These are phyloP conservation scores for Drosophila punjabiensis DNA, from an alignment of 1,140 invertebrate genomes.

Conservation along the genomic window DNA sequence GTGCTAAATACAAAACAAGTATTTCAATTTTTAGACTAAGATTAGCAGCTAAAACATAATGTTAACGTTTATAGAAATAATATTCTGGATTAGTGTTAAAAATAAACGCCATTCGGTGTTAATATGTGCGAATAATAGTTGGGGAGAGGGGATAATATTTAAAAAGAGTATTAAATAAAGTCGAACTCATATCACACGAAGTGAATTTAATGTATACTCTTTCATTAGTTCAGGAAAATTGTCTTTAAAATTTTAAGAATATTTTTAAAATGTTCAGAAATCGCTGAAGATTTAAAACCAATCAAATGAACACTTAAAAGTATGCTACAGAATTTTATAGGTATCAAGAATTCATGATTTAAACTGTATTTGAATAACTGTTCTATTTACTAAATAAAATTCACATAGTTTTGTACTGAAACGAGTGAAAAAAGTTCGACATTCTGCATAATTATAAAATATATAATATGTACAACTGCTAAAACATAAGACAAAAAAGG, in stretches of 20 bases:
- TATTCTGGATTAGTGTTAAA: conserved; percentile 16
- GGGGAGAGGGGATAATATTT: neutral
- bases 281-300: too few relatives aligned
- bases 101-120: conserved; percentile 1
- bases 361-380: too few relatives aligned
- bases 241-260: neutral
- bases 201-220: neutral
- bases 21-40: conserved; percentile 20
- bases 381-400: neutral
- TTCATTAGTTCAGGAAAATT: neutral
- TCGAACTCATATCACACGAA: conserved; percentile 18
- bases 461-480: conserved; percentile 52
- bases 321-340: too few relatives aligned
- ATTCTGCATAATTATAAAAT: conserved; percentile 3
- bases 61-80: conserved; percentile 3
- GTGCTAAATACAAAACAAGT: conserved; percentile 30
- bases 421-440: conserved; percentile 8
- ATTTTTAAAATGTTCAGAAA: neutral
- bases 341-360: too few relatives aligned
- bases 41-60: conserved; percentile 38
- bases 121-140: conserved; percentile 19
- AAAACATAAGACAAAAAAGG: neutral
- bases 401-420: neutral
- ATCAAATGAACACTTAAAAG: too few relatives aligned
- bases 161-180: neutral